Evolutionary conservation across 2,888 invertebrate species (phyloP), one percentile per base, ranked within the genome.

Genomic region (Vesta saturnalis): DNA sequence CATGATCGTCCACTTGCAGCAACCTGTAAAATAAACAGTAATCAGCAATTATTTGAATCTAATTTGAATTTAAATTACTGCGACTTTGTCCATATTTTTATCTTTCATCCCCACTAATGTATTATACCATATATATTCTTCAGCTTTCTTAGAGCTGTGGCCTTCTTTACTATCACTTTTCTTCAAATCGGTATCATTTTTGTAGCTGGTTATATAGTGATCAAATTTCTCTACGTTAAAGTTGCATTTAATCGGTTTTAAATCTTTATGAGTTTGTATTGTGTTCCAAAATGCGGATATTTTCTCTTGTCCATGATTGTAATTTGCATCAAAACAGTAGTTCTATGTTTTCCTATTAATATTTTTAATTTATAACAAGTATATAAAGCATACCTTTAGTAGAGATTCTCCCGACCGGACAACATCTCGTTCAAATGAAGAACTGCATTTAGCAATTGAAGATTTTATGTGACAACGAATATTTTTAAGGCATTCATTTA

Each of bases 261-360:
- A 14, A 15, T 46, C 14, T 46, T 46, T n/a, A 4, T 46, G 46
- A 6, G 4, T 5, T n/a, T 6, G 4, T n/a, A 46, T 5, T 6
- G 66, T 18, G 30, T 52, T 67, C 72, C 70, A 72, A 62, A 72
- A 72, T 5, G 60, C 64, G 1, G 64, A 39, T 70, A 72, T 55
- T 72, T 72, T 14, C 60, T 47, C 19, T 67, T 72, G 8, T 68
- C 30, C 1, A 10, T 21, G 22, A 16, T 64, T 58, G 21, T 22
- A 58, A 1, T 22, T 46, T 8, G 66, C 60, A 59, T 71, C 69
- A 23, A 72, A 72, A 23, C 35, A 46, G 35, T 65, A 71, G 16
- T 71, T 52, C 70, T 71, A 55, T 10, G 30, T 30, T 30, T 6
- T 30, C 30, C 5, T 6, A 30, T 6, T 30, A 6, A 30, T 30